Base-by-base conservation (phyloP, 1,140 invertebrate genomes). In the Delia radicum region DNA sequence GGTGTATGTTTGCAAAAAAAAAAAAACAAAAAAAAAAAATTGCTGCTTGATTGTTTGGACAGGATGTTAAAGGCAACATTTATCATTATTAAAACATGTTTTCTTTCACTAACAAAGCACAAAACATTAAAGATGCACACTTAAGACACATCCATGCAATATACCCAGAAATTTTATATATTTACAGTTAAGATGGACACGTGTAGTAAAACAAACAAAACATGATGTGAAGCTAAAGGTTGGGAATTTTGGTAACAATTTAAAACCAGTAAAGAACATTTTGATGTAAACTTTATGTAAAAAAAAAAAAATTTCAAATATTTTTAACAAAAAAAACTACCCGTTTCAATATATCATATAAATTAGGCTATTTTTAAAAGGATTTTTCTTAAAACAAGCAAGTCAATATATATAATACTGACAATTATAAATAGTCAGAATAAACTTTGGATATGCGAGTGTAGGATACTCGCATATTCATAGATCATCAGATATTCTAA, bases 11-110 rank as follows among this genome's bases (percentile, higher is more conserved):
- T 55, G 0, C n/a, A 21, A 1, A n/a, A 2, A n/a, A n/a, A n/a
- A n/a, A n/a, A n/a, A n/a, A n/a, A n/a, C n/a, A n/a, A n/a, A n/a
- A n/a, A n/a, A n/a, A n/a, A n/a, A 55, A 15, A 18, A 18, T 55
- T 18, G 18, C 21, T 55, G 48, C 12, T 55, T 55, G 48, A 55
- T 55, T 21, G 48, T 18, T 21, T 55, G 15, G 48, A 55, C 18
- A 55, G 48, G 48, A 55, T 55, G 48, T 55, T 8, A 18, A 55
- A 55, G 12, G n/a, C 48, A 55, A 21, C 48, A 55, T 55, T 55
- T 55, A 55, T 55, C 48, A 55, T 55, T 55, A 55, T 55, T 55
- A 18, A 55, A 55, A 55, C 48, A 55, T 55, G 48, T 55, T 55
- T 55, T 18, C 18, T 21, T 4, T 4, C 18, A 13, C 6, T 42